Evolutionary conservation across 2,113 vertebrate genomes (phyloP).

Genomic region (Ochotona curzoniae): DNA sequence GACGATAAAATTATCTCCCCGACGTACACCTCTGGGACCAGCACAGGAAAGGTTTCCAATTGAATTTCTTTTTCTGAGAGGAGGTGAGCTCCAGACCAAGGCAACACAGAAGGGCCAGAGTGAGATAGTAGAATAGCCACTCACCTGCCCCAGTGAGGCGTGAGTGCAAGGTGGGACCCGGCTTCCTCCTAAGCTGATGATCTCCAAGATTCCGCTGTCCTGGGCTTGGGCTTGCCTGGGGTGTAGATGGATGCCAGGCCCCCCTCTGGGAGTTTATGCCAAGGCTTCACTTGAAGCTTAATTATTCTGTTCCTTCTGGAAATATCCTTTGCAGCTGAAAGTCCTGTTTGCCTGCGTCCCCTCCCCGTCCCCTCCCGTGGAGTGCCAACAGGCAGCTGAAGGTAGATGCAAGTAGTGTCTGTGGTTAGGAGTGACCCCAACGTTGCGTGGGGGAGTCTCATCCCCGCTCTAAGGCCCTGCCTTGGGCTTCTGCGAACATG

Average conservation of each 20-base stretch:
- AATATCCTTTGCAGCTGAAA: neutral
- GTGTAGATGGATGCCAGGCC: neutral
- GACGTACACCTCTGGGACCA: constrained; percentile 67
- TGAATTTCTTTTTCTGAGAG: constrained; percentile 80
- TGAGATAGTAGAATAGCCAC: neutral
- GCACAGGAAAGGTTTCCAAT: constrained; percentile 55
- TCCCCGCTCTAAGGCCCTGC: neutral
- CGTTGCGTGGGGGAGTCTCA: neutral
- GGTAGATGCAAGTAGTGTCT: neutral
- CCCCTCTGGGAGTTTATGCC: neutral
- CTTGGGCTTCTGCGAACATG: no score
- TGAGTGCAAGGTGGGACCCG: neutral
- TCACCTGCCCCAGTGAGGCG: neutral
- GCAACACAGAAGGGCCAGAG: neutral
- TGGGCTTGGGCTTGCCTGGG: neutral
- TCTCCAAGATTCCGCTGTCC: neutral
- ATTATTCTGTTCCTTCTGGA: constrained; percentile 3
- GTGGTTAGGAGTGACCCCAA: neutral
- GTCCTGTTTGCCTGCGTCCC: neutral
- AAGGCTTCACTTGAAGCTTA: neutral
- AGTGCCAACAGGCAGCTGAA: neutral
- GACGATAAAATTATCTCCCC: constrained; percentile 83
- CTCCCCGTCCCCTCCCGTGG: no score
- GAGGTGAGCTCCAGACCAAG: constrained; percentile 77
- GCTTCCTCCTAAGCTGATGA: no score